Evolutionary conservation across 2,888 invertebrate genomes (phyloP), one percentile per base, ranked within the genome.

Genomic region (Rotaria socialis): DNA sequence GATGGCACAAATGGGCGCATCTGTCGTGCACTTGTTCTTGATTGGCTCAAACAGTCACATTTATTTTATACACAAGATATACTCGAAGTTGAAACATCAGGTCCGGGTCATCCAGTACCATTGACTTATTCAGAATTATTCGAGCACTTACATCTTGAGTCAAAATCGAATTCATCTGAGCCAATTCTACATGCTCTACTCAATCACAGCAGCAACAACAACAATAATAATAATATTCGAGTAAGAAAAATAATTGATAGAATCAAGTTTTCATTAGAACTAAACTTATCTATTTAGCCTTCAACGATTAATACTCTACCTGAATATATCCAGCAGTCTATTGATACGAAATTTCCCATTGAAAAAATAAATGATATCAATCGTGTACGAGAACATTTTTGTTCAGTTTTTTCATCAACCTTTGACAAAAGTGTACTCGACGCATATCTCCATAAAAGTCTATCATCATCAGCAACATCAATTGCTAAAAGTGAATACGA

Each of bases 301-400:
- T 14, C 35, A 0, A 67, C 19, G 19, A 35, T 67, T 2, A 19
- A 16, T 35, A n/a, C 35, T 41, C 67, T 67, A 10, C 80, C 80
- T 1, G 80, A 80, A 24, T 10, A 47, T 47, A 47, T 80, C 35
- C 22, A 80, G 47, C 80, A 80, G 47, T 80, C 80, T 5, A 80
- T 80, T 14, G 47, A 80, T 80, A 80, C 10, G 14, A 80, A 43
- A 80, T 80, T 80, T 80, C 47, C 80, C 47, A 47, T 2, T n/a
- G 80, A 80, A 80, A 80, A 80, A 80, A 47, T 80, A 0, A 80
- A 80, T 47, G 80, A 80, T 80, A 43, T 47, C 0, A 80, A 80
- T 43, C 43, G 47, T n/a, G 22, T 80, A 47, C 43, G 80, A 47
- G 80, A 80, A n/a, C 80, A 80, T 80, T 80, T 80, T 80, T n/a